Evolutionary conservation across 2,797 vertebrate genomes (phyloP).

Genomic region (Pogoniulus pusillus): DNA sequence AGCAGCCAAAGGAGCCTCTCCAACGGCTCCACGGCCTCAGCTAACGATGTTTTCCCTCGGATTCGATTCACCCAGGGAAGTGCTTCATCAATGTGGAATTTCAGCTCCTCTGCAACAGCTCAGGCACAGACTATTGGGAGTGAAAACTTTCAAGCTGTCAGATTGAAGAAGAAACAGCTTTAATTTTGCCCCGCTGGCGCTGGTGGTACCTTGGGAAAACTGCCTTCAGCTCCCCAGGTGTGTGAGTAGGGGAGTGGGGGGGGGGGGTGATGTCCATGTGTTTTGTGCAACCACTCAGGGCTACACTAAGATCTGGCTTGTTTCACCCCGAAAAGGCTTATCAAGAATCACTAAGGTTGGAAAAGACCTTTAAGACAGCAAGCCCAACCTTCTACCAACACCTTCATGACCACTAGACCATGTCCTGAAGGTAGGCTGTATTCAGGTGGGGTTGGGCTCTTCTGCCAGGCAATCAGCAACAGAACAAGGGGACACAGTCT

Average conservation of each 20-base stretch:
- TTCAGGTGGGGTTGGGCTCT: no score
- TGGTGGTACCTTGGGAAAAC: neutral
- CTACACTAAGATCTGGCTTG: fast-evolving
- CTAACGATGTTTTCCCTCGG: constrained; percentile 38
- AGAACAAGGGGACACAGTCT: no score
- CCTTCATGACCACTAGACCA: no score
- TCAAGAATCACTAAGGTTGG: no score
- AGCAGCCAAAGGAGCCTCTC: constrained; percentile 19
- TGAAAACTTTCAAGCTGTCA: neutral
- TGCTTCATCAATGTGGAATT: neutral
- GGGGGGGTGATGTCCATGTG: no score
- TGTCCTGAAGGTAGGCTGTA: no score
- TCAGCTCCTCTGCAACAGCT: neutral
- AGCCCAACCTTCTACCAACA: no score
- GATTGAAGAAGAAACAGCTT: neutral
- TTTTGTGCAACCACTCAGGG: fast-evolving
- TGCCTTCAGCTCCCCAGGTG: neutral
- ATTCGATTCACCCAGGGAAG: constrained; percentile 9
- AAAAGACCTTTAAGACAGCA: no score
- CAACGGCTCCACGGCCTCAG: neutral
- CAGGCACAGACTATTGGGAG: neutral
- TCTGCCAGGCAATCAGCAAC: no score
- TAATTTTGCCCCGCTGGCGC: neutral
- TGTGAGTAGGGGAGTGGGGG: fast-evolving
- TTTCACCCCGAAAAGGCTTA: fast-evolving